Conservation (phyloP, 2,888 invertebrate genomes). For the Morpho achilles region DNA sequence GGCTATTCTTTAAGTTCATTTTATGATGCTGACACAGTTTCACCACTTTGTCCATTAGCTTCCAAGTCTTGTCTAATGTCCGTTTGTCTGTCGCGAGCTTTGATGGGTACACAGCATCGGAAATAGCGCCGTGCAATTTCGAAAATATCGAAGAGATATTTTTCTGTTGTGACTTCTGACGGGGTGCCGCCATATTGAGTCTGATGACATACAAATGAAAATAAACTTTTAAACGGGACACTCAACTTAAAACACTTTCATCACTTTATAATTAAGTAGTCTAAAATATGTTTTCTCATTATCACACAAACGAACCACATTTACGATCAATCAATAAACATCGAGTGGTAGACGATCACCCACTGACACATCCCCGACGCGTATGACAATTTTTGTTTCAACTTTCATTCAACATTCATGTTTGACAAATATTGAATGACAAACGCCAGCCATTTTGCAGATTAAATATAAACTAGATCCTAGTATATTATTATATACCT, state of each 20-base stretch:
- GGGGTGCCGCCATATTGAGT: conserved; percentile 84
- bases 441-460: conserved; percentile 5
- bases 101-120: conserved; percentile 87
- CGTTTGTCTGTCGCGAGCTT: conserved; percentile 95
- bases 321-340: conserved; percentile 58
- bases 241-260: conserved; percentile 63
- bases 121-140: conserved; percentile 95
- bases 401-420: background rate
- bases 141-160: conserved; percentile 94
- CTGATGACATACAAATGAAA: conserved; percentile 73
- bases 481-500: too few species aligned
- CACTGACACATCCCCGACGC: conserved; percentile 75
- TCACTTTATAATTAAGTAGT: conserved; percentile 71
- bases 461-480: too few species aligned
- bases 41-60: conserved; percentile 99
- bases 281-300: conserved; percentile 68
- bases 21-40: conserved; percentile 98
- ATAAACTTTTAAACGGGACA: conserved; percentile 61
- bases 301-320: conserved; percentile 69
- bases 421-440: conserved; percentile 33
- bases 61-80: conserved; percentile 98
- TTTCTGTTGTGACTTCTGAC: conserved; percentile 89
- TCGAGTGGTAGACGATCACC: conserved; percentile 55
- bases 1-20: conserved; percentile 99
- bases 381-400: conserved; percentile 50